phyloP scores from a whole-genome alignment of 2,113 vertebrate species.

The Lophochroa leadbeateri region DNA sequence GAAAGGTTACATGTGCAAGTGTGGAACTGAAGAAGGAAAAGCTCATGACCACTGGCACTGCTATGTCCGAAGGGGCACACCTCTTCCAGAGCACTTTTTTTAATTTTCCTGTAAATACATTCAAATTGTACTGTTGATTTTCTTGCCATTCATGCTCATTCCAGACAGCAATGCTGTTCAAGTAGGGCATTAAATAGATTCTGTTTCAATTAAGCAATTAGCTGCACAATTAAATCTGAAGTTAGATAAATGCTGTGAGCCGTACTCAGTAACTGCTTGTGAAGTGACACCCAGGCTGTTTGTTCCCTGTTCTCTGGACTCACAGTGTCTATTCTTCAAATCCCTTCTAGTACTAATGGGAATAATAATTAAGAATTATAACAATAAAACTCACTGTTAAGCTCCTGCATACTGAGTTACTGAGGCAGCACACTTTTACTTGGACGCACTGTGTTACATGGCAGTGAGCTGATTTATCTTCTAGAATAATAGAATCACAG shows the following conservation, averaged over 20 bases:
- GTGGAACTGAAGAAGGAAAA: background rate
- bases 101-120: background rate
- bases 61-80: background rate
- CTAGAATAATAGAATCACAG: background rate
- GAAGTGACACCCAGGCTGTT: background rate
- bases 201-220: constrained; percentile 31
- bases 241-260: background rate
- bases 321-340: background rate
- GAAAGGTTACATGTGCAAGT: background rate
- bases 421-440: background rate
- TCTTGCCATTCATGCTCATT: background rate
- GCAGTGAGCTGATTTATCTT: background rate
- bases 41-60: background rate
- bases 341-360: background rate
- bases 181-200: background rate
- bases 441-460: rapidly evolving
- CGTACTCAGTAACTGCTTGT: background rate
- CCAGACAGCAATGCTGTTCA: background rate
- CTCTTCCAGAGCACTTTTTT: background rate
- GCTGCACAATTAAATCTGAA: constrained; percentile 12
- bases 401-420: background rate
- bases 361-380: background rate
- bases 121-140: background rate
- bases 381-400: background rate
- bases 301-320: background rate